These are phyloP conservation scores for Oenanthe melanoleuca DNA, from an alignment of 2,113 vertebrate species.

Conservation along the genomic window DNA sequence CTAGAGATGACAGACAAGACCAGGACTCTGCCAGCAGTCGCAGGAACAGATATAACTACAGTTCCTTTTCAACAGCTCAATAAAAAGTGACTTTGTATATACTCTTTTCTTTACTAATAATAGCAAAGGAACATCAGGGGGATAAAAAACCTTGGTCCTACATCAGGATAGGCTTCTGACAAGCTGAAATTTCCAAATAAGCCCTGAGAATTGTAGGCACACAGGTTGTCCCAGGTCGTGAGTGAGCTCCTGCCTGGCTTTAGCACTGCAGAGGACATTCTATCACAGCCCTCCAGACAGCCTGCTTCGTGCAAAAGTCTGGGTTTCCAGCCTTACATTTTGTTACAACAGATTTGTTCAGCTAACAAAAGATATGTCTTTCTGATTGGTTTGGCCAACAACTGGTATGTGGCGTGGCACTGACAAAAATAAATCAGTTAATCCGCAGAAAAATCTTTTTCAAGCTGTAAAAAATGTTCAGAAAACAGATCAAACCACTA, in stretches of 20 bases:
- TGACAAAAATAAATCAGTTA: not conserved
- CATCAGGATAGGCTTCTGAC: not conserved
- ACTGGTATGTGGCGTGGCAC: not conserved
- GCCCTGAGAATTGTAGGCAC: not conserved
- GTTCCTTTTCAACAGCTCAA: constrained; percentile 20
- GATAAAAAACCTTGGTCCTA: not conserved
- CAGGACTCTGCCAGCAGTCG: not conserved
- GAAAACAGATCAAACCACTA: not conserved
- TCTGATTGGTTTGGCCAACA: constrained; percentile 13
- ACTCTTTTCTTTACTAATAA: not conserved
- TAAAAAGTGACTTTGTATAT: not conserved
- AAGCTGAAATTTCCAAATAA: not conserved
- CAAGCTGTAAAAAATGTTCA: not conserved
- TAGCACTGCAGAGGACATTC: not conserved
- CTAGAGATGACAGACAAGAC: constrained; percentile 31
- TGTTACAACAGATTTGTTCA: not conserved
- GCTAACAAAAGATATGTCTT: not conserved
- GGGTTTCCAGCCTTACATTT: not conserved
- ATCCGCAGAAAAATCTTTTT: not conserved
- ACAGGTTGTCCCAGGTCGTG: not conserved
- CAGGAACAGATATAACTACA: constrained; percentile 14
- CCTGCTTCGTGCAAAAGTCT: not conserved
- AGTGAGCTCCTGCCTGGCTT: not conserved
- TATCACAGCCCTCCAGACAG: not conserved
- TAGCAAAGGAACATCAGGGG: not conserved